These are phyloP conservation scores for Odontamblyopus lacepedii DNA, from an alignment of 2,797 vertebrate genomes.

Conservation along the genomic window DNA sequence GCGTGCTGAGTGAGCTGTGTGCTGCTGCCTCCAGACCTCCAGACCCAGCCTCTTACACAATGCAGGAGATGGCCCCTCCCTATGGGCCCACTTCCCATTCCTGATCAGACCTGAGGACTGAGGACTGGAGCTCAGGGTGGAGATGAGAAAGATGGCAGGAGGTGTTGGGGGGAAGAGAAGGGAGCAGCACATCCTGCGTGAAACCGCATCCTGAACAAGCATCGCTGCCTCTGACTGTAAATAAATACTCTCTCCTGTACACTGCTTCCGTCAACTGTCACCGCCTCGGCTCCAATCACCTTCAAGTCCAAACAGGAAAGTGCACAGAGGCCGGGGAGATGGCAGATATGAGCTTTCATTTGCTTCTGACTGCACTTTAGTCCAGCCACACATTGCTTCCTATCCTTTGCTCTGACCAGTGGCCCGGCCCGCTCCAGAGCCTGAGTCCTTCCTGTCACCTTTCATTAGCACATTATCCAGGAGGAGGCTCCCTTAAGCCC, in stretches of 20 bases:
- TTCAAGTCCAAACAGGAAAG: constrained; percentile 99
- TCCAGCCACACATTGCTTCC: constrained; percentile 80
- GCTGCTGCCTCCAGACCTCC: constrained; percentile 62
- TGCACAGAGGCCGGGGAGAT: constrained; percentile 90
- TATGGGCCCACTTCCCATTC: constrained; percentile 67
- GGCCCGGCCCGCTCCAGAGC: constrained; percentile 84
- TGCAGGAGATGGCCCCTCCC: constrained; percentile 39
- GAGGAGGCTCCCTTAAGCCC: constrained; percentile 60
- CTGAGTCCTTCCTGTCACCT: constrained; percentile 94
- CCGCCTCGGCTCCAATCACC: constrained; percentile 93
- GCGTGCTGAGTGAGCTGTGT: constrained; percentile 68
- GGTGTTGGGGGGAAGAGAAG: constrained; percentile 68
- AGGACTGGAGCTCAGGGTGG: constrained; percentile 78
- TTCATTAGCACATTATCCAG: constrained; percentile 82
- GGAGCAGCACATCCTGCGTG: constrained; percentile 92
- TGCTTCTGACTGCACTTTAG: constrained; percentile 91
- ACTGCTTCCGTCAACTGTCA: constrained; percentile 97
- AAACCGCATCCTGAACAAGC: constrained; percentile 99
- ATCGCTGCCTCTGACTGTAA: constrained; percentile 95
- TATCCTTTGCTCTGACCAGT: constrained; percentile 84
- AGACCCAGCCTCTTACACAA: constrained; percentile 80
- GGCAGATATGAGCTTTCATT: constrained; percentile 95
- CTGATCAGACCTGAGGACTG: constrained; percentile 82
- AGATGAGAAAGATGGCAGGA: constrained; percentile 59
- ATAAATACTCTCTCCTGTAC: constrained; percentile 96